Base-by-base conservation (phyloP, 2,797 vertebrate species). In the Diplodus sargus region DNA sequence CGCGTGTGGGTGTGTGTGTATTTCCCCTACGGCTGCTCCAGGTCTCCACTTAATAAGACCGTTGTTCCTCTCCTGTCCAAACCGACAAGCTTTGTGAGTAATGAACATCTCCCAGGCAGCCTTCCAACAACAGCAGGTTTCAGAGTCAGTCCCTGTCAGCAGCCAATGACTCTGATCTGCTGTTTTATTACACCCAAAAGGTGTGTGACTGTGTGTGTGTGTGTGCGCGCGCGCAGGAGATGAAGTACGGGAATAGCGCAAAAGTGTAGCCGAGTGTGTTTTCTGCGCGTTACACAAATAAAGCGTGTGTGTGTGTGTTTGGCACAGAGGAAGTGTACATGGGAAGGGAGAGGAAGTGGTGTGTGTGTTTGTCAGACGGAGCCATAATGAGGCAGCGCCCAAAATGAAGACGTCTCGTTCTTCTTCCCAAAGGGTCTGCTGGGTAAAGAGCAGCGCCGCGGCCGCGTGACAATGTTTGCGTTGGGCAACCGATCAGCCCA, bases 31-130 rank as follows among this genome's bases (percentile, higher is more conserved):
- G 91, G 91, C 89, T 81, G 90, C 91, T 91, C 86, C 85, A 91
- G 90, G 89, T 92, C 92, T 94, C 88, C 77, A 87, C 92, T 93
- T 95, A 95, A 95, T 95, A 95, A 95, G 93, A 80, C 91, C 86
- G 89, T 83, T 85, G 92, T 91, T 91, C 86, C 91, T 76, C 84
- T 87, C 90, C 93, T 93, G 92, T 93, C 89, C 87, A 89, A 90
- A 85, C 80, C 78, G 79, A 90, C 90, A 92, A 87, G 89, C 89
- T 83, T 51, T 68, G 87, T 91, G 93, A 95, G 93, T 94, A 95
- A 94, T 94, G 94, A 94, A 93, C 93, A 91, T 92, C 92, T 95
- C 90, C 91, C 87, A 85, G 87, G 81, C 89, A 90, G 85, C 90
- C 87, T 88, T 89, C 89, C 90, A 90, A 92, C 90, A 91, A 85